Conservation (phyloP, 1,140 invertebrate genomes). For the Conus betulinus region DNA sequence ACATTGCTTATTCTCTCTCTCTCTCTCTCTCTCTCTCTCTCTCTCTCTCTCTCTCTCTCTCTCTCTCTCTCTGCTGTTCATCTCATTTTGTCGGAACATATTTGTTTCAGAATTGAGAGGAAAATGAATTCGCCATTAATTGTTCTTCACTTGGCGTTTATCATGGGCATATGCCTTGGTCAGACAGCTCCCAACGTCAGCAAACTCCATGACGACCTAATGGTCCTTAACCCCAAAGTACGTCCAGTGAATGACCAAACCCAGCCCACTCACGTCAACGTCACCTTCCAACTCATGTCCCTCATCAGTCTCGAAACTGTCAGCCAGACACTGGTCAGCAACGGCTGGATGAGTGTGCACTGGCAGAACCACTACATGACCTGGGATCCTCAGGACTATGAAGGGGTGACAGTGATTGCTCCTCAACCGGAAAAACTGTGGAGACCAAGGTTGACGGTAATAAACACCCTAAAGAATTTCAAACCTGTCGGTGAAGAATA, state of each 20-base stretch:
- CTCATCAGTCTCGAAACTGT: conserved; percentile 27
- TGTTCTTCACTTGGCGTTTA: neutral
- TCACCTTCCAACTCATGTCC: conserved; percentile 35
- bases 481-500: conserved; percentile 15
- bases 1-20: no score
- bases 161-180: neutral
- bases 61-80: no score
- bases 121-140: neutral
- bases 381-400: conserved; percentile 24
- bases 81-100: no score
- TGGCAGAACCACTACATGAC: conserved; percentile 28
- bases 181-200: conserved; percentile 7
- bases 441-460: conserved; percentile 12
- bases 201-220: neutral
- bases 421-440: conserved; percentile 17
- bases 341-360: conserved; percentile 19
- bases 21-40: no score
- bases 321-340: conserved; percentile 18
- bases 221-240: neutral
- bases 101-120: neutral
- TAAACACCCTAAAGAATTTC: conserved; percentile 11
- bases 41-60: no score
- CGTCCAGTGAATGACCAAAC: conserved; percentile 4
- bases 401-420: neutral
- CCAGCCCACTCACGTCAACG: neutral